A percentile compares a stretch with the other conserved stretches of the same genome.
Conservation (phyloP, 2,888 invertebrate species). For the Cheilosia soror region DNA sequence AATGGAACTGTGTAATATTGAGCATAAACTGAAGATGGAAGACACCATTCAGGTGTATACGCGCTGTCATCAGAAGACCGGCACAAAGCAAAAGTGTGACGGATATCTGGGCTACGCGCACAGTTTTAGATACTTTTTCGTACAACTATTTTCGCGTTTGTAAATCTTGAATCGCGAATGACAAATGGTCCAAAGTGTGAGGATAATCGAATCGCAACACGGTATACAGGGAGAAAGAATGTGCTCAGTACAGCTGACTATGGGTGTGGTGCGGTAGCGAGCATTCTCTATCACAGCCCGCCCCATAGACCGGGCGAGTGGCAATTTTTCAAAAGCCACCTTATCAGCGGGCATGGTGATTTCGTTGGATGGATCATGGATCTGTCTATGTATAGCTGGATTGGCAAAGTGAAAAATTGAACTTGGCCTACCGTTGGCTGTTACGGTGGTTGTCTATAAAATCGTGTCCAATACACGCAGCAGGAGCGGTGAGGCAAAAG, state of each 20-base stretch:
- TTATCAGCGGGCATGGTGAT: constrained; percentile 64
- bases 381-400: not conserved
- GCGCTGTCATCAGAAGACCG: constrained; percentile 53
- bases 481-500: constrained; percentile 27
- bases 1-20: constrained; percentile 59
- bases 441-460: constrained; percentile 29
- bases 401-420: constrained; percentile 63
- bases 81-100: constrained; percentile 60
- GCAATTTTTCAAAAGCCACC: constrained; percentile 65
- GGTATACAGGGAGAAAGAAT: constrained; percentile 43
- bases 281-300: not conserved
- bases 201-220: constrained; percentile 66
- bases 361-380: constrained; percentile 41
- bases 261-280: constrained; percentile 59
- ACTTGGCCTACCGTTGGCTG: constrained; percentile 70
- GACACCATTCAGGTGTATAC: constrained; percentile 50
- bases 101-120: constrained; percentile 68
- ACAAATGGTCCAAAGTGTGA: constrained; percentile 71
- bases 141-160: constrained; percentile 40
- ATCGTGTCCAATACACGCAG: constrained; percentile 6
- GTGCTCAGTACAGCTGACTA: constrained; percentile 38
- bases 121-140: constrained; percentile 43
- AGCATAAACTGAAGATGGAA: constrained; percentile 33
- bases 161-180: constrained; percentile 58
- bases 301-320: constrained; percentile 23